phyloP scores from a whole-genome alignment of 2,888 invertebrate species.

The Psococerastis gibbosa region DNA sequence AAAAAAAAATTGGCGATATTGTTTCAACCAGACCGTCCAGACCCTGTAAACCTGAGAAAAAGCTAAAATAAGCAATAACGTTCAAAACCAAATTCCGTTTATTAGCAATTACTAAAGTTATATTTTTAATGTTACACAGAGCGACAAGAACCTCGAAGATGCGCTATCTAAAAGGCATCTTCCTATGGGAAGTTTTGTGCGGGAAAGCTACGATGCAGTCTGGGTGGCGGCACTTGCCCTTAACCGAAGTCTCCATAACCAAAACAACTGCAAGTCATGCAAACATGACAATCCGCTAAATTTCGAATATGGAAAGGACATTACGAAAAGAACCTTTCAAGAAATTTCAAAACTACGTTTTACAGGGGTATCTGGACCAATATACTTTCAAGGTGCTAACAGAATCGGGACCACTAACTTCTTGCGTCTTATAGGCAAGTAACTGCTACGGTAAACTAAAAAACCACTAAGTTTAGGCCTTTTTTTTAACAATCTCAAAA shows the following conservation, averaged over 20 bases:
- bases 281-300: slow-evolving; percentile 31
- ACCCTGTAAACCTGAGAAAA: no score
- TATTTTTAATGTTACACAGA: slow-evolving; percentile 27
- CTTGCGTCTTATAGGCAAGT: slow-evolving; percentile 79
- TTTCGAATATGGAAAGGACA: slow-evolving; percentile 56
- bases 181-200: slow-evolving; percentile 35
- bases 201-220: slow-evolving; percentile 75
- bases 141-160: slow-evolving; percentile 38
- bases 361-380: slow-evolving; percentile 73
- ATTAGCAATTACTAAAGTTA: no score
- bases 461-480: no score
- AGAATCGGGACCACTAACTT: slow-evolving; percentile 72
- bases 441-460: no score
- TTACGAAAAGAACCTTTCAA: slow-evolving; percentile 48
- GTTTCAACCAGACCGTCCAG: no score
- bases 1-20: no score
- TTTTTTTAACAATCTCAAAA: no score
- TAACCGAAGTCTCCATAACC: slow-evolving; percentile 26
- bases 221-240: slow-evolving; percentile 76
- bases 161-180: slow-evolving; percentile 30
- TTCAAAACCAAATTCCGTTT: no score
- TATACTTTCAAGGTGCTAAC: slow-evolving; percentile 76
- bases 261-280: slow-evolving; percentile 12
- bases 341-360: slow-evolving; percentile 57
- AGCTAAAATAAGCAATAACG: no score